Base-by-base conservation (phyloP, 92 coral and sea anemone genomes). In the Parazoanthus atlanticus region DNA sequence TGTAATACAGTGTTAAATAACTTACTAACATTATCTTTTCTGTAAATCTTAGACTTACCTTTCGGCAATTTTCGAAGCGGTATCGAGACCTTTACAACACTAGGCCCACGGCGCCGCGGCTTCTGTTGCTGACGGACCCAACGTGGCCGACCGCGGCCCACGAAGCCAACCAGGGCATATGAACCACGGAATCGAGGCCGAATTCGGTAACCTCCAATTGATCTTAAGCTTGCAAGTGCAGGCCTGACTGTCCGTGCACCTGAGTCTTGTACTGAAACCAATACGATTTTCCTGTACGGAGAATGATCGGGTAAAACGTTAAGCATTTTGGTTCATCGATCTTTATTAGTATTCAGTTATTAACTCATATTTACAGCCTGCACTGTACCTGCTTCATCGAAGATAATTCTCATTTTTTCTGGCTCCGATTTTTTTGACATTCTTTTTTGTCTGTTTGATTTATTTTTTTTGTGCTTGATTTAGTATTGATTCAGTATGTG, bases 121-220 rank as follows among this genome's bases (percentile, higher is more conserved):
- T 31, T 86, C 80, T 74, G 89, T 28, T 21, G 67, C 61, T 88
- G 91, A 38, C 70, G 72, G 34, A 88, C 85, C 87, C 87, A 88
- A 19, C 86, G 82, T n/a, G 87, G 91, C 19, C 85, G 64, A 23
- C 82, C 91, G 58, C 81, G 80, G 41, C 91, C 91, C 4, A 73
- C 67, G 40, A 64, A 88, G 26, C 91, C 91, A 29, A 89, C 76
- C 40, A 89, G 69, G 10, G 91, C 88, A 40, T 73, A 89, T 8
- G 91, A 89, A 31, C 91, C 66, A 25, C 91, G 88, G 81, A 21
- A 89, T 6, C 84, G 49, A 13, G 34, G 38, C 29, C 86, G 86
- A 36, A 82, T 66, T 23, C 56, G 74, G 74, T 23, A 65, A 3
- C 86, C 86, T 25, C 86, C 86, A 19, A 82, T 15, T 36, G 74